A percentile compares a stretch with the other conserved stretches of the same genome.
These are phyloP conservation scores for Drosophila suboccidentalis DNA, from an alignment of 2,888 invertebrate species.

Conservation along the genomic window DNA sequence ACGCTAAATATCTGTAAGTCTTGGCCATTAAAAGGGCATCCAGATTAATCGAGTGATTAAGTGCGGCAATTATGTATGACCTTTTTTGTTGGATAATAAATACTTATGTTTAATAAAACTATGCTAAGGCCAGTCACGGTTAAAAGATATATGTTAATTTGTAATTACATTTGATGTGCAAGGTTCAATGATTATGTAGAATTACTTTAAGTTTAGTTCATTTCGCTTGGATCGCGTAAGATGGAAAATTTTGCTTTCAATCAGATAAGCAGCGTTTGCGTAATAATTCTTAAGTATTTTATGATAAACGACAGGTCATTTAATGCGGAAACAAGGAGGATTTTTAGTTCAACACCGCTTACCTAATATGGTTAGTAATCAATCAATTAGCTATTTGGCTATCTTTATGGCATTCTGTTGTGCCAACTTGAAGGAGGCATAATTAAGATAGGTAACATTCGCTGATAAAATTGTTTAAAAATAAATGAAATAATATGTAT, in stretches of 20 bases:
- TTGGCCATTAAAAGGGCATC: background rate
- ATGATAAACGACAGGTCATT: constrained; percentile 11
- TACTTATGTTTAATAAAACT: constrained; percentile 22
- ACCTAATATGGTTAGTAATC: constrained; percentile 47
- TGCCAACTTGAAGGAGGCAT: constrained; percentile 27
- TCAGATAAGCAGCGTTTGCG: constrained; percentile 12
- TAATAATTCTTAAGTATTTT: constrained; percentile 6
- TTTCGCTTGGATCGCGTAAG: constrained; percentile 1
- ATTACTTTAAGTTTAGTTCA: background rate
- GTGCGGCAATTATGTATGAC: constrained; percentile 10
- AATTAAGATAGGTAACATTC: constrained; percentile 56
- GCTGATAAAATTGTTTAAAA: constrained; percentile 48
- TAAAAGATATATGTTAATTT: constrained; percentile 4
- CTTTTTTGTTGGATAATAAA: constrained; percentile 17
- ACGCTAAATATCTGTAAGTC: background rate
- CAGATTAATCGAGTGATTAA: constrained; percentile 2
- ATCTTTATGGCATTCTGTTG: constrained; percentile 59
- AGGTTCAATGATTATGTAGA: constrained; percentile 24
- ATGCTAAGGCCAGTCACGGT: constrained; percentile 31
- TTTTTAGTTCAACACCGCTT: constrained; percentile 14
- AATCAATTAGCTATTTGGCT: constrained; percentile 55
- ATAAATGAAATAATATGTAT: constrained; percentile 37
- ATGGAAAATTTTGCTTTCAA: background rate
- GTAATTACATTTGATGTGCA: constrained; percentile 20
- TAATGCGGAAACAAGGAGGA: background rate